Evolutionary conservation across 2,113 vertebrate species (phyloP), one percentile per base, ranked within the genome.

Genomic region (Entelurus aequoreus): DNA sequence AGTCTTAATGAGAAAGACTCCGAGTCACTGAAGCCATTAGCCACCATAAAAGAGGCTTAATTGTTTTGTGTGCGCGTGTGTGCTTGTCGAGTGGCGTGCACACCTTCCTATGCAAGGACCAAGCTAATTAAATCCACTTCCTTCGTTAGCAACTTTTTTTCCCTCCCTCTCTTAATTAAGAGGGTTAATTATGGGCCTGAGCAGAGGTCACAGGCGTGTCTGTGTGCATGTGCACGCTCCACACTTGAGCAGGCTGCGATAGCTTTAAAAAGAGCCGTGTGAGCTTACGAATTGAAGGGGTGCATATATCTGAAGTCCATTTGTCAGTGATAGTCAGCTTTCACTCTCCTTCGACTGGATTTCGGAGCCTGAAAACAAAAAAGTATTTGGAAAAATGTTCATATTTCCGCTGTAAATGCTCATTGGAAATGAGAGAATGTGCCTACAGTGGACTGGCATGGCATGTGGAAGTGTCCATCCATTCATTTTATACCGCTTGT

Each of bases 61-160:
- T 90, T 89, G 86, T 90, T 89, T 90, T 83, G 78, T 82, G 80
- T 73, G 84, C 73, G 78, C 37, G 19, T 0, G 71, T 14, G 46
- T 11, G 35, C 54, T 71, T 65, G 72, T 69, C 66, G 65, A 16
- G 40, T 1, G 47, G 48, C 5, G 52, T 6, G 65, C 72, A 65
- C 72, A 8, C 53, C 48, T 67, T 69, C 57, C 65, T 49, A 40
- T 36, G 76, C 63, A 68, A 76, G 78, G 75, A 87, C 81, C 62
- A 66, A 60, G 88, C 79, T 90, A 90, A 90, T 90, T 87, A 90
- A 90, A 90, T 88, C 84, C 78, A 82, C 85, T 85, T 80, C 79
- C 84, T 88, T 83, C 72, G 62, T 85, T 84, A 82, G 79, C 72
- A 79, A 85, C 82, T 75, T 84, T 72, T 75, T 79, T 77, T 5